Conservation (phyloP, 2,797 vertebrate genomes). For the Emys orbicularis region DNA sequence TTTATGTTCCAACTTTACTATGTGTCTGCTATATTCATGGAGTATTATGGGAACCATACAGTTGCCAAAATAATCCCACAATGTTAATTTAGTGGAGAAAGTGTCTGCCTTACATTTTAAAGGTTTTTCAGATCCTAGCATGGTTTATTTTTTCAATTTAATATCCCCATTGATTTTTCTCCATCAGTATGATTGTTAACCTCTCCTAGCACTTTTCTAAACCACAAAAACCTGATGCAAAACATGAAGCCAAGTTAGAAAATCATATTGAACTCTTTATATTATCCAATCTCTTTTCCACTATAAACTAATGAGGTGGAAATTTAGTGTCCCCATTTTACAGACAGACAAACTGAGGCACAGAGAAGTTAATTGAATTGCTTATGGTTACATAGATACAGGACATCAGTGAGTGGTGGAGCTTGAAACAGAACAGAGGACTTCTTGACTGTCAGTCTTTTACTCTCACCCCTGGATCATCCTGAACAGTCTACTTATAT, state of each 20-base stretch:
- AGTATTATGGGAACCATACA: neutral
- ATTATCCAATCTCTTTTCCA: neutral
- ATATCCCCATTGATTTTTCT: neutral
- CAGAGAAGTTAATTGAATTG: neutral
- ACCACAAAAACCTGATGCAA: neutral
- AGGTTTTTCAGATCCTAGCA: slow-evolving; percentile 31
- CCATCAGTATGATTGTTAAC: accelerated
- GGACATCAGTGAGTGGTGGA: neutral
- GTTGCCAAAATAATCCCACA: neutral
- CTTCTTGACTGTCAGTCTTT: accelerated
- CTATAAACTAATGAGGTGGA: neutral
- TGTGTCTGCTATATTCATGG: neutral
- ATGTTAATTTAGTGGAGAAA: neutral
- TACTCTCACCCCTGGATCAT: accelerated
- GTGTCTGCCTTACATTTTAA: neutral
- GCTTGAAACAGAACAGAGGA: neutral
- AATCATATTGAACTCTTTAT: neutral
- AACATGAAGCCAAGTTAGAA: neutral
- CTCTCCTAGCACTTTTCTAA: neutral
- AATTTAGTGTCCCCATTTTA: neutral
- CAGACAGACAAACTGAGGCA: neutral
- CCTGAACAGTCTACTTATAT: neutral
- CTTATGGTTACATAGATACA: neutral
- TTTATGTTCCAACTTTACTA: neutral
- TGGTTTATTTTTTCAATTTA: neutral